These are phyloP conservation scores for Nymphalis polychloros DNA, from an alignment of 2,888 invertebrate species.

Conservation along the genomic window DNA sequence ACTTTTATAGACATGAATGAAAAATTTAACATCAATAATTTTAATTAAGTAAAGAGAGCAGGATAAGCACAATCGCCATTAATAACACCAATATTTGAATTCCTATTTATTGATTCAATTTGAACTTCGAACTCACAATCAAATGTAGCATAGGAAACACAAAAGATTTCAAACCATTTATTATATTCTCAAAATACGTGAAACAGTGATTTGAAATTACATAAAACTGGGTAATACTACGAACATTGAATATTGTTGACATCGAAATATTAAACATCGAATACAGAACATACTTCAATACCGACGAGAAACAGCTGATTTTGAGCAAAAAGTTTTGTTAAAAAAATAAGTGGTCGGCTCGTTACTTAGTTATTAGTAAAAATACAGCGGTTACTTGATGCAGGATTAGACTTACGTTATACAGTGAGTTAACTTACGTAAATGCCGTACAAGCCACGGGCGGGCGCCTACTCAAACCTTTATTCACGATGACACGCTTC, in stretches of 20 bases:
- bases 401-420: conserved; percentile 76
- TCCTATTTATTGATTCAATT: conserved; percentile 82
- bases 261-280: conserved; percentile 49
- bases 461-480: conserved; percentile 57
- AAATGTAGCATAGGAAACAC: conserved; percentile 81
- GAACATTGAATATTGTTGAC: conserved; percentile 66
- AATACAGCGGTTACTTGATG: conserved; percentile 76
- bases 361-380: conserved; percentile 65
- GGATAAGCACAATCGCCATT: conserved; percentile 50
- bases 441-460: conserved; percentile 77
- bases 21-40: too few species aligned
- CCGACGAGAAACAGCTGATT: conserved; percentile 66
- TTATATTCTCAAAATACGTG: conserved; percentile 72
- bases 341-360: conserved; percentile 75
- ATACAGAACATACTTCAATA: conserved; percentile 54
- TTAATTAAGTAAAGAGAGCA: background rate
- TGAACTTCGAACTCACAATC: conserved; percentile 82
- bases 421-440: conserved; percentile 76
- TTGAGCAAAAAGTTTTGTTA: conserved; percentile 79
- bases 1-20: too few species aligned
- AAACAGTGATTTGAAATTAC: conserved; percentile 69
- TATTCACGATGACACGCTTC: conserved; percentile 48
- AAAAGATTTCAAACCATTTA: conserved; percentile 76
- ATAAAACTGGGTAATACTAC: conserved; percentile 65
- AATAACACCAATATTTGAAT: conserved; percentile 74